Evolutionary conservation across 2,888 invertebrate genomes (phyloP).

Genomic region (Dione vanillae): DNA sequence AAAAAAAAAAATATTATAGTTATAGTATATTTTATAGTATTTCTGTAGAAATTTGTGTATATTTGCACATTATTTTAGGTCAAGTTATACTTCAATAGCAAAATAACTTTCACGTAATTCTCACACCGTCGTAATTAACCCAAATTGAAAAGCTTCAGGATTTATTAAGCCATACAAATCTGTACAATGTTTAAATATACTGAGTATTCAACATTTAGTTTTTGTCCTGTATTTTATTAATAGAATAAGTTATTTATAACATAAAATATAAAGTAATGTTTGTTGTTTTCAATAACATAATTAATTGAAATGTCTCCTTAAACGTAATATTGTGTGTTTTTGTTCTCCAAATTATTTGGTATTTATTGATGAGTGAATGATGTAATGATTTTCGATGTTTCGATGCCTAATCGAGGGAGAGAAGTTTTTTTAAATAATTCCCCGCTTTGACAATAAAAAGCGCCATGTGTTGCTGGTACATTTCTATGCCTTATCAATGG

Average conservation of each 20-base stretch:
- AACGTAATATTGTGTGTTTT: no score
- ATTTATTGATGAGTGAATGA: no score
- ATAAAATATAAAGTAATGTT: not conserved
- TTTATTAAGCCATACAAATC: slow-evolving; percentile 17
- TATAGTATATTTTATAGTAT: not conserved
- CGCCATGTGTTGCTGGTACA: no score
- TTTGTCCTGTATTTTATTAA: slow-evolving; percentile 8
- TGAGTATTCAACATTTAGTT: slow-evolving; percentile 9
- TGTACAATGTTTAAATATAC: slow-evolving; percentile 13
- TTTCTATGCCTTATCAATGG: no score
- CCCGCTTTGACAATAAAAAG: no score
- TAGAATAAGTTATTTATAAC: slow-evolving; percentile 5
- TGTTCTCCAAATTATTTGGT: no score
- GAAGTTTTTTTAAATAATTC: no score
- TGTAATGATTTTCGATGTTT: no score
- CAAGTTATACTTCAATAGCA: slow-evolving; percentile 14
- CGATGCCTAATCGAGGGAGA: no score
- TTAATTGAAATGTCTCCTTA: not conserved
- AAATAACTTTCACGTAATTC: slow-evolving; percentile 5
- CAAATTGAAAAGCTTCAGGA: slow-evolving; percentile 19
- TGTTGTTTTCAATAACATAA: not conserved
- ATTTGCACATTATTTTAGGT: not conserved
- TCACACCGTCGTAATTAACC: slow-evolving; percentile 10
- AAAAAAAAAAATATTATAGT: no score
- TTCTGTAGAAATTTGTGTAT: not conserved